Base-by-base conservation (phyloP, 2,113 vertebrate species). In the Lonchura striata region DNA sequence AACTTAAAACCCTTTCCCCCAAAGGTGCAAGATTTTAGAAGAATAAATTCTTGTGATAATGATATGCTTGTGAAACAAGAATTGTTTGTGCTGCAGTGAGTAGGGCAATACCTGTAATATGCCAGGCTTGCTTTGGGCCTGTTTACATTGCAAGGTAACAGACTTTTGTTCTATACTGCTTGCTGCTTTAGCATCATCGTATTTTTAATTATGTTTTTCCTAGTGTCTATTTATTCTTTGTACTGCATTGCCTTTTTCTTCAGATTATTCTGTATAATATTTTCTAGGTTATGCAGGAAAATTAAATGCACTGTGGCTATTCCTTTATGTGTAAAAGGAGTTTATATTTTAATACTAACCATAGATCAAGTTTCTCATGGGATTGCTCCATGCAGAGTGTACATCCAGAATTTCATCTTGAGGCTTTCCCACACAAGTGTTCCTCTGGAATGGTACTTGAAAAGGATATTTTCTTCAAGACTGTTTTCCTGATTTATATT, bases 301-400 rank as follows among this genome's bases (percentile, higher is more conserved):
- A 95, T 95, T 44, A 92, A 96, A 91, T 91, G 80, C 37, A 44
- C 72, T 92, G 10, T 52, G 79, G 88, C 49, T 76, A 66, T 92
- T 81, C 61, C 72, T 90, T 70, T 41, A 88, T 71, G 54, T 89
- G 85, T 72, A 71, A 66, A 94, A 92, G 77, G 90, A 96, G 91
- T 95, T 97, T 94, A 88, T 92, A 91, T 96, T 95, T 75, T 70
- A 96, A 89, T 97, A 65, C 35, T 96, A 88, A 95, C 53, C 76
- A 79, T 79, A 94, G 92, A 94, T 97, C 59, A 95, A n/a, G 24
- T 77, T 92, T 77, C 92, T 96, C 74, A 13, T n/a, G 95, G 95
- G 95, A 82, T 91, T 94, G 69, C 88, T 91, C 35, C 41, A 24
- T 56, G 86, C 28, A 66, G 63, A 80, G 41, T 2, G 6, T 3